These are phyloP conservation scores for Enteromius fasciolatus DNA, from an alignment of 2,797 vertebrate genomes.

Conservation along the genomic window DNA sequence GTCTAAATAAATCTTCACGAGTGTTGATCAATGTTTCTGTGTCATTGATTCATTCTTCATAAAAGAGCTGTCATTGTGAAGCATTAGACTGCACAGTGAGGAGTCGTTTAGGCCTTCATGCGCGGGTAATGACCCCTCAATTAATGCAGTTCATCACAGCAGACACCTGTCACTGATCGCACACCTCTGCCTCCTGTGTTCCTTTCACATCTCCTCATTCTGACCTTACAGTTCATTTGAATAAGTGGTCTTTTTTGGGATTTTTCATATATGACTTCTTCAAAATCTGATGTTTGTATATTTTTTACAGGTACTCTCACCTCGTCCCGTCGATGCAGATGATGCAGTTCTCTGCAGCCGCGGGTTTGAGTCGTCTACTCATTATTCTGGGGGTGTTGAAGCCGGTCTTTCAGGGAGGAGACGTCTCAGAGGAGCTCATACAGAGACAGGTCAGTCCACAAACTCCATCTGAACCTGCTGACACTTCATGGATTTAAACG, in stretches of 20 bases:
- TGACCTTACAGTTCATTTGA: background rate
- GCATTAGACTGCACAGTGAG: conserved; percentile 32
- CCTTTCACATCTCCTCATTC: conserved; percentile 1
- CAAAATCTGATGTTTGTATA: conserved; percentile 16
- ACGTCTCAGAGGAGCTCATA: conserved; percentile 75
- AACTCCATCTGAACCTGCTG: background rate
- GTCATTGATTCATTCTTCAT: conserved; percentile 46
- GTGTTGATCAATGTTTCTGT: conserved; percentile 40
- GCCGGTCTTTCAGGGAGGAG: conserved; percentile 69
- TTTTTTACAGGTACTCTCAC: conserved; percentile 74
- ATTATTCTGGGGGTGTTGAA: conserved; percentile 81
- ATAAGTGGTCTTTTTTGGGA: background rate
- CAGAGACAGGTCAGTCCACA: conserved; percentile 76
- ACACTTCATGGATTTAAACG: background rate
- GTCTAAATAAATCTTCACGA: background rate
- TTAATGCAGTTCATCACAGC: conserved; percentile 37
- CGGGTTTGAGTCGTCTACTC: conserved; percentile 78
- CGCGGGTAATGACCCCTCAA: conserved; percentile 39
- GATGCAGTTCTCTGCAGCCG: conserved; percentile 81
- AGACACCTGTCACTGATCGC: conserved; percentile 1
- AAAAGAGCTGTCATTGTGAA: conserved; percentile 51
- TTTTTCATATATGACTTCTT: background rate
- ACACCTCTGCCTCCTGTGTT: background rate
- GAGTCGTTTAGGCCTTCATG: conserved; percentile 38
- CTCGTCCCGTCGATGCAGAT: conserved; percentile 78